Evolutionary conservation across 2,113 vertebrate species (phyloP).

Genomic region (Pelobates fuscus): DNA sequence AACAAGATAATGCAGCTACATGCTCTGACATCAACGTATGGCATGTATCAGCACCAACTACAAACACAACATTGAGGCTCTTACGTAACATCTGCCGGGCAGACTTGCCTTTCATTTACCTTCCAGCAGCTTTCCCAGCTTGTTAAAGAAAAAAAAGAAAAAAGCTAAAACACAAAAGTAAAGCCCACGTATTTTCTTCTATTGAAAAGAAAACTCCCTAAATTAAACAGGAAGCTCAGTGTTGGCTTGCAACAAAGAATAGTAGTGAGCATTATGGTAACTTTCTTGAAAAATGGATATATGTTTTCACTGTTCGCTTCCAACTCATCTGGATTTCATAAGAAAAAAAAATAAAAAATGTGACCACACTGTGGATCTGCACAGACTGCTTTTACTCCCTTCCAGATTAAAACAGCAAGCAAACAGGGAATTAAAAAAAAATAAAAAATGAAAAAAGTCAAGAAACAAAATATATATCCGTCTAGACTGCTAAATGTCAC

Average conservation of each 20-base stretch:
- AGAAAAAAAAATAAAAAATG: too few relatives aligned
- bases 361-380: constrained; percentile 61
- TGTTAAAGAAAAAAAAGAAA: constrained; percentile 49
- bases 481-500: constrained; percentile 7
- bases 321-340: constrained; percentile 73
- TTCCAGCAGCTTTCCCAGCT: constrained; percentile 59
- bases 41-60: constrained; percentile 61
- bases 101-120: constrained; percentile 61
- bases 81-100: constrained; percentile 64
- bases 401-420: constrained; percentile 54
- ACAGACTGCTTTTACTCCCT: constrained; percentile 50
- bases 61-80: constrained; percentile 62
- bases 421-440: constrained; percentile 49
- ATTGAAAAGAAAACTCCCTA: constrained; percentile 56
- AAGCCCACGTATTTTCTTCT: constrained; percentile 53
- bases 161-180: constrained; percentile 47
- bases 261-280: constrained; percentile 55
- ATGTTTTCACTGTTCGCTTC: constrained; percentile 59
- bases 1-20: constrained; percentile 57
- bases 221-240: constrained; percentile 69
- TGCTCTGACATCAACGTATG: constrained; percentile 55
- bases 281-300: constrained; percentile 55
- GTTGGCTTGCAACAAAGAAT: constrained; percentile 58
- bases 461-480: constrained; percentile 36
- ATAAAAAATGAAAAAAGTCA: constrained; percentile 54